Evolutionary conservation across 2,888 invertebrate genomes (phyloP).

Genomic region (Drosophila bunnanda): DNA sequence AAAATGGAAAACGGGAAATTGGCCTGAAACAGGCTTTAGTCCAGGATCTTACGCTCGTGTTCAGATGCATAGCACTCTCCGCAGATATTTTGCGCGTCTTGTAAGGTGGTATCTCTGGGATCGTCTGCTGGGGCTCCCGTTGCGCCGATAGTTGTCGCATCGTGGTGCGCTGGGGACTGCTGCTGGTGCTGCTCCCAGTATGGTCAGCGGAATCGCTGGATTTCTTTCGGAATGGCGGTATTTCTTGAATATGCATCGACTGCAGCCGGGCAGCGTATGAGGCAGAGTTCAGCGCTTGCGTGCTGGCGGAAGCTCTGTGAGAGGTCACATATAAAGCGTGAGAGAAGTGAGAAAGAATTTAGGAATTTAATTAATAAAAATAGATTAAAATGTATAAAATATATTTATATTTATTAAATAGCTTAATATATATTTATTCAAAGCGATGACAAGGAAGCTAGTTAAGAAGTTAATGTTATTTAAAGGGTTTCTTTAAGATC

Average conservation of each 20-base stretch:
- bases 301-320: conserved; percentile 82
- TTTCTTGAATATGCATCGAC: conserved; percentile 85
- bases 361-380: conserved; percentile 2
- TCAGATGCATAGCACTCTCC: conserved; percentile 85
- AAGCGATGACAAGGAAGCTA: background rate
- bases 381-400: background rate
- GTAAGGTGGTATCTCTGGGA: conserved; percentile 86
- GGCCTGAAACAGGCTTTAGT: background rate
- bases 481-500: background rate
- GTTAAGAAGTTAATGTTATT: background rate
- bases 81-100: conserved; percentile 86
- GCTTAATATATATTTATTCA: background rate
- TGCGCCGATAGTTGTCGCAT: conserved; percentile 56
- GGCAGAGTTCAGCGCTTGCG: conserved; percentile 76
- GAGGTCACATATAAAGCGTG: conserved; percentile 38
- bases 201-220: conserved; percentile 82
- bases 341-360: conserved; percentile 20
- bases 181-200: conserved; percentile 80
- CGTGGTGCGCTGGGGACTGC: conserved; percentile 81
- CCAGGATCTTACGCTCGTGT: conserved; percentile 82
- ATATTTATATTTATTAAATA: background rate
- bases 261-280: conserved; percentile 55
- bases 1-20: background rate
- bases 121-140: conserved; percentile 76
- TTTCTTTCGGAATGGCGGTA: conserved; percentile 85